Evolutionary conservation across 1,140 invertebrate species (phyloP), one percentile per base, ranked within the genome.

Genomic region (Drosophila truncata): DNA sequence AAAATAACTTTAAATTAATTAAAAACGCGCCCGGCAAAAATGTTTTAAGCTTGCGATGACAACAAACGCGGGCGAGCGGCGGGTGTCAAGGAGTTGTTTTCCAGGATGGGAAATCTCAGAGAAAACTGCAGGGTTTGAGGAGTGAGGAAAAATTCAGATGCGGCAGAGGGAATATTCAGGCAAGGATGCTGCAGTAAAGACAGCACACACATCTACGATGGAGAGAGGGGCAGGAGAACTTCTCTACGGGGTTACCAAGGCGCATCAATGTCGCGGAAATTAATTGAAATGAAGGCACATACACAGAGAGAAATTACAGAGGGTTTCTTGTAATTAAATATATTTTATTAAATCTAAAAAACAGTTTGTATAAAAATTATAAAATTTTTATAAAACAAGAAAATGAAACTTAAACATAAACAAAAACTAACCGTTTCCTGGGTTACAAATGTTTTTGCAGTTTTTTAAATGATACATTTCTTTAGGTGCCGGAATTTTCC

Each of bases 1-100:
- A 76, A 90, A 88, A 88, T 88, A 88, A 88, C 85, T 90, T 88
- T 88, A 90, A 88, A 88, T 88, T 88, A 88, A 88, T 88, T 88
- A 90, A 88, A 88, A 88, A 88, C 63, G 85, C 85, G 85, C 74
- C 78, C 70, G 77, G 85, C 81, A 85, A 81, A 90, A 88, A 90
- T 90, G 78, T 90, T 88, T 88, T 74, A 74, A 80, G 76, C 84
- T 62, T 25, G 65, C 64, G 76, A 73, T 86, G 75, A 82, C 82
- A 86, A 82, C 82, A 86, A 79, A 78, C 78, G 65, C 57, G 41
- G 75, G 50, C 50, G 58, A 70, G 62, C 39, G 63, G 49, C n/a
- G 62, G 49, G 79, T 33, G 63, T 27, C 35, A 47, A 39, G 23
- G 44, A 37, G 46, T 31, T 49, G 46, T 31, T 49, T 49, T 16